Base-by-base conservation (phyloP, 92 coral and sea anemone genomes). In the Porites cylindrica region DNA sequence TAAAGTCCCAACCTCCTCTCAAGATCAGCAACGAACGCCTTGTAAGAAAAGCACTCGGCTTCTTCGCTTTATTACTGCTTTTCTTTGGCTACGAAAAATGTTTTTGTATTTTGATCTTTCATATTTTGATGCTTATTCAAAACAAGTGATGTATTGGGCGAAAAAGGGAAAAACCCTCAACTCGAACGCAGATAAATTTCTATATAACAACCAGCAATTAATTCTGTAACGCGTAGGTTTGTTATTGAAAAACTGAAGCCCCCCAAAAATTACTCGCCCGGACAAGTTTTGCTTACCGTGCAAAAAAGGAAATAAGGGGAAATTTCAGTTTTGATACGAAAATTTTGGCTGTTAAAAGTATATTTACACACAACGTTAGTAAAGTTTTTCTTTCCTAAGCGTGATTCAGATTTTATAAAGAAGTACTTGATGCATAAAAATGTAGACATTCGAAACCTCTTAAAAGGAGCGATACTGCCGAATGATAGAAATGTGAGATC, bases 1-100 rank as follows among this genome's bases (percentile, higher is more conserved):
- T 51, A 73, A 51, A 80, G 63, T 10, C 80, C 87, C 87, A 83
- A 66, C 73, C 80, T 83, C 47, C 81, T 8, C 87, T 83, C 80
- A 52, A 11, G 10, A 56, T 52, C 23, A 56, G 80, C 54, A 19
- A 47, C 72, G 80, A 73, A 83, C 80, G 87, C 87, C 87, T 83
- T 61, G 80, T 20, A 16, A 62, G 43, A 43, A 61, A 12, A n/a
- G 32, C 4, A 26, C 50, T 60, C 1, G 6, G 3, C 65, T 18
- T 62, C 23, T 17, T 5, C 11, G 51, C 12, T 7, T 0, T 13
- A 7, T 3, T 29, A 60, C 60, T 12, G 18, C 10, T 19, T 72
- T 32, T 2, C 63, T 10, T 51, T 52, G 20, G 47, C 47, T 38
- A 38, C 6, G 5, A 38, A 38, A 38, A 38, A 4, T 38, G 47